Conservation (phyloP, 2,888 invertebrate genomes). For the Stratiomys singularior region DNA sequence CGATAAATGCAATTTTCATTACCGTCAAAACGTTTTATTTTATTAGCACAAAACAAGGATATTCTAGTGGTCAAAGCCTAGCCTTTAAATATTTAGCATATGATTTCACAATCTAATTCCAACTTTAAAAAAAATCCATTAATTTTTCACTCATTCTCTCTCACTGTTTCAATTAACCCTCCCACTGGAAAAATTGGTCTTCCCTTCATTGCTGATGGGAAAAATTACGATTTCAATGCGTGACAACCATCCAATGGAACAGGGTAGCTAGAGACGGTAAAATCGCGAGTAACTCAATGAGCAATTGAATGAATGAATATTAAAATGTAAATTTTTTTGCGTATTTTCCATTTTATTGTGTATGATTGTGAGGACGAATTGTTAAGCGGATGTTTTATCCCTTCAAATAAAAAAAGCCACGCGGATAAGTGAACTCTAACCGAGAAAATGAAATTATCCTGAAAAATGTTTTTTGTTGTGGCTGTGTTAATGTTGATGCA, state of each 20-base stretch:
- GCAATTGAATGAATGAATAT: constrained; percentile 12
- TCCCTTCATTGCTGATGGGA: too few species aligned
- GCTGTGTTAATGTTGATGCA: constrained; percentile 12
- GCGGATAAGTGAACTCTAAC: constrained; percentile 19
- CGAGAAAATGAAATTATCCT: constrained; percentile 27
- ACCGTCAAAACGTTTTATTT: neutral
- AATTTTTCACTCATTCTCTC: too few species aligned
- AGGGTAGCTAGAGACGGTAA: neutral
- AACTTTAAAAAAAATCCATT: too few species aligned
- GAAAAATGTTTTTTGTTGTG: constrained; percentile 23
- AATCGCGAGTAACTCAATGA: neutral
- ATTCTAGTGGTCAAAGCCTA: too few species aligned
- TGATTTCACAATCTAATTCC: too few species aligned
- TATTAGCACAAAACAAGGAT: too few species aligned
- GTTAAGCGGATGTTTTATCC: constrained; percentile 22
- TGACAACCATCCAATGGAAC: too few species aligned
- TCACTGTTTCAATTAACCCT: too few species aligned
- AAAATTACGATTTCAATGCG: too few species aligned
- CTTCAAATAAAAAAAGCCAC: neutral
- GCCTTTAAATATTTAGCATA: too few species aligned
- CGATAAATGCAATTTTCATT: constrained; percentile 8
- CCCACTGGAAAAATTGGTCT: too few species aligned
- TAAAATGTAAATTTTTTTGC: constrained; percentile 44
- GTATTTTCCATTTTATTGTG: constrained; percentile 29
- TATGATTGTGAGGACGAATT: constrained; percentile 45